Conservation (phyloP, 2,113 vertebrate species). For the Laterallus jamaicensis region DNA sequence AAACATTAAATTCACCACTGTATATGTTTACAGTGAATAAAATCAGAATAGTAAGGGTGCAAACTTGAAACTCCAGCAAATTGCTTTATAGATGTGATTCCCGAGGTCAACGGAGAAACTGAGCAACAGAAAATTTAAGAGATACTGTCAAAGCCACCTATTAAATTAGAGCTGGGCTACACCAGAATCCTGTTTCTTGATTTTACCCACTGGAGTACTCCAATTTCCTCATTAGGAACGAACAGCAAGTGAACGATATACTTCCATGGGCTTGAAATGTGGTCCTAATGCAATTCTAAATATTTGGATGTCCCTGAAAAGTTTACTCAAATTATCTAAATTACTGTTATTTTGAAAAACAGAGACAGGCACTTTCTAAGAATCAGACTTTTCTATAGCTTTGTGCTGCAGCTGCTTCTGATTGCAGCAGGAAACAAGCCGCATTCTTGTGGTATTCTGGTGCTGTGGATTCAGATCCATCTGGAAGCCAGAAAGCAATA, state of each 20-base stretch:
- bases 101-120: background rate
- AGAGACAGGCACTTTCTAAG: background rate
- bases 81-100: background rate
- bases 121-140: background rate
- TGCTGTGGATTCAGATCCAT: background rate
- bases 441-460: conserved; percentile 45
- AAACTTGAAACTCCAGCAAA: background rate
- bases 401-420: conserved; percentile 29
- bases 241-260: background rate
- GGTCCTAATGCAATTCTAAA: background rate
- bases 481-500: conserved; percentile 31
- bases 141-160: background rate
- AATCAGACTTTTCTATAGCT: background rate
- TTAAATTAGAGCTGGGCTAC: background rate
- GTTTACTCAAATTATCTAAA: background rate
- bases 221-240: background rate
- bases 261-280: background rate
- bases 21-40: background rate
- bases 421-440: background rate
- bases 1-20: background rate
- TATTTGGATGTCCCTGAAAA: background rate
- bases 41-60: background rate
- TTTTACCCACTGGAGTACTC: background rate
- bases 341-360: background rate
- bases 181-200: background rate